phyloP scores from a whole-genome alignment of 2,888 invertebrate species.

The Cremastinae sp. region DNA sequence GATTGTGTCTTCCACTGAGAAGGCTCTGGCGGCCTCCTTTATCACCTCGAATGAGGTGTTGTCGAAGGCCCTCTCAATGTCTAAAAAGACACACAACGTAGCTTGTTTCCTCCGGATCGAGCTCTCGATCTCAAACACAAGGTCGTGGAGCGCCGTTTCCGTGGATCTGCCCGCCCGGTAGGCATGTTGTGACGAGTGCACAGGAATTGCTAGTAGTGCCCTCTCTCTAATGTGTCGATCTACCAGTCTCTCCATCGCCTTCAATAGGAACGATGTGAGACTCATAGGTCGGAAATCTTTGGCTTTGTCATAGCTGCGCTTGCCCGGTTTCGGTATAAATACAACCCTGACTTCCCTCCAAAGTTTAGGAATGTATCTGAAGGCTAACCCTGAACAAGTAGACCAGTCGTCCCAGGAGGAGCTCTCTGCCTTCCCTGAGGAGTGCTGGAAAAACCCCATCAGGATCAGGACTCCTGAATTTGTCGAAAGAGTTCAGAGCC shows the following conservation, averaged over 20 bases:
- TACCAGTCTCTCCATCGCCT: constrained; percentile 65
- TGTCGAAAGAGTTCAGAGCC: constrained; percentile 30
- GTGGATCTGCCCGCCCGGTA: constrained; percentile 60
- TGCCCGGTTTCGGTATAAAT: constrained; percentile 61
- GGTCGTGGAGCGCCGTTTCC: constrained; percentile 53
- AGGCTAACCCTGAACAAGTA: too few relatives aligned
- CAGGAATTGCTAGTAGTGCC: constrained; percentile 33
- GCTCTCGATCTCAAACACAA: constrained; percentile 50
- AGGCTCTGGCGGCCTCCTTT: constrained; percentile 21
- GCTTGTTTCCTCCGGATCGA: constrained; percentile 23
- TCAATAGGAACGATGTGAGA: constrained; percentile 62
- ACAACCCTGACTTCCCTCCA: constrained; percentile 54
- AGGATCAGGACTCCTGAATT: constrained; percentile 29
- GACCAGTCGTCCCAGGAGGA: too few relatives aligned
- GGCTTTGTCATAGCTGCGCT: constrained; percentile 37
- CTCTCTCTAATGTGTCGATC: constrained; percentile 60
- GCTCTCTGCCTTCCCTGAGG: constrained; percentile 20
- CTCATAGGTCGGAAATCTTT: constrained; percentile 64
- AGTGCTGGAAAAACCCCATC: constrained; percentile 47
- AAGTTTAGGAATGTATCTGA: constrained; percentile 38
- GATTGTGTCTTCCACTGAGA: too few relatives aligned
- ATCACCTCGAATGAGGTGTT: constrained; percentile 13
- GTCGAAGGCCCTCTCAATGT: constrained; percentile 58
- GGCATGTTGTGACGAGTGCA: constrained; percentile 60
- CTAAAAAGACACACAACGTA: constrained; percentile 48